A percentile compares a stretch with the other conserved stretches of the same genome.
Conservation (phyloP, 1,140 invertebrate species). For the Anastrepha obliqua region DNA sequence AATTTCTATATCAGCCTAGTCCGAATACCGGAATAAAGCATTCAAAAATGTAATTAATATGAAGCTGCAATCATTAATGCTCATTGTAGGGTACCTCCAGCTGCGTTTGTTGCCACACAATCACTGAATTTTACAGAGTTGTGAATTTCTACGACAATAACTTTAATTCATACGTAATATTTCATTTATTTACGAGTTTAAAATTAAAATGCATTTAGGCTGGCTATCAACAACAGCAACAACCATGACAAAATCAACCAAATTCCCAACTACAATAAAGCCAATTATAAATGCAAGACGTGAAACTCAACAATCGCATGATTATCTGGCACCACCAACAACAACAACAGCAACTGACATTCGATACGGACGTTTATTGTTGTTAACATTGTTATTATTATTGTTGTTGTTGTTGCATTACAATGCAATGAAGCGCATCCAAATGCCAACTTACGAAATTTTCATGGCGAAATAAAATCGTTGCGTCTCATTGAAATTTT, state of each 20-base stretch:
- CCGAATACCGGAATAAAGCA: no score
- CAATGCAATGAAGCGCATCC: conserved; percentile 27
- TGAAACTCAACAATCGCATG: conserved; percentile 40
- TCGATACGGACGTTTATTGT: conserved; percentile 30
- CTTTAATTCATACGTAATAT: conserved; percentile 11
- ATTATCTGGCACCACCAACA: conserved; percentile 11
- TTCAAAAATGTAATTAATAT: no score
- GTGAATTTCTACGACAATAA: not conserved
- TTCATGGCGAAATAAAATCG: conserved; percentile 24
- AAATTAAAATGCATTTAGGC: conserved; percentile 42
- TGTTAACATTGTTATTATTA: conserved; percentile 17
- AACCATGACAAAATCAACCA: not conserved
- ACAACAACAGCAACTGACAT: conserved; percentile 29
- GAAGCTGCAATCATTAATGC: not conserved
- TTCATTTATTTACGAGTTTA: conserved; percentile 45
- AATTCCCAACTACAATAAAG: conserved; percentile 43
- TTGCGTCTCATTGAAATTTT: conserved; percentile 33
- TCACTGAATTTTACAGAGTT: not conserved
- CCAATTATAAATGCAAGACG: conserved; percentile 50
- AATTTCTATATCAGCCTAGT: no score
- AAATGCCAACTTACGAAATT: conserved; percentile 10
- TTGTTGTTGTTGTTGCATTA: not conserved
- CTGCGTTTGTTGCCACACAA: not conserved
- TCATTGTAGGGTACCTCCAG: not conserved
- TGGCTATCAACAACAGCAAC: not conserved